Evolutionary conservation across 2,888 invertebrate genomes (phyloP).

Genomic region (Pilophorus perplexus): DNA sequence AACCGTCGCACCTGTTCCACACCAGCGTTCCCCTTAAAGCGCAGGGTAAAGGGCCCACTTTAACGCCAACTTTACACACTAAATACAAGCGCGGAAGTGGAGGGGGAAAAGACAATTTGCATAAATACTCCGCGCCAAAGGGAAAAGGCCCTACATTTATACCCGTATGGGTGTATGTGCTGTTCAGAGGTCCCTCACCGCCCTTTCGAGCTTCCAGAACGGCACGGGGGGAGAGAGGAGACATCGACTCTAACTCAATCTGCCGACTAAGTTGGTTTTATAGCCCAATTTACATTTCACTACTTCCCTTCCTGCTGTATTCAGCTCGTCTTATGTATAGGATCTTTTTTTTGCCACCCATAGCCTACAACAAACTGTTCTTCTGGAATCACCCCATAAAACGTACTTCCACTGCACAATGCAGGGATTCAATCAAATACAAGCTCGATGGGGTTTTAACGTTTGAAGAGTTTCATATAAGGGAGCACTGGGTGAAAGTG

Average conservation of each 20-base stretch:
- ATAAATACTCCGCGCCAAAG: slow-evolving; percentile 36
- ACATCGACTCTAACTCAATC: slow-evolving; percentile 36
- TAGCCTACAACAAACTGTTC: slow-evolving; percentile 17
- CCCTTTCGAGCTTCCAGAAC: not conserved
- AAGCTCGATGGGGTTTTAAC: too few relatives aligned
- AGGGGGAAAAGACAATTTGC: slow-evolving; percentile 38
- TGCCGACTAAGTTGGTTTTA: slow-evolving; percentile 26
- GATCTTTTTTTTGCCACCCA: not conserved
- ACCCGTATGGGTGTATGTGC: slow-evolving; percentile 6
- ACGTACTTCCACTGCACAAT: too few relatives aligned
- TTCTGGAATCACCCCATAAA: slow-evolving; percentile 13
- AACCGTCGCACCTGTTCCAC: slow-evolving; percentile 38
- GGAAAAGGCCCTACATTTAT: slow-evolving; percentile 38
- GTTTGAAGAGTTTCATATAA: too few relatives aligned
- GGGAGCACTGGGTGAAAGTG: too few relatives aligned
- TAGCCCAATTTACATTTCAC: slow-evolving; percentile 34
- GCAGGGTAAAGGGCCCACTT: slow-evolving; percentile 27
- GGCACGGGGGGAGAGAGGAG: slow-evolving; percentile 1
- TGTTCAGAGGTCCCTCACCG: not conserved
- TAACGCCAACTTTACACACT: slow-evolving; percentile 36
- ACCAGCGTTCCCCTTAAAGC: too few relatives aligned
- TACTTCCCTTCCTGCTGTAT: slow-evolving; percentile 14
- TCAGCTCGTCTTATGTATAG: slow-evolving; percentile 5
- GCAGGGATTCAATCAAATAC: too few relatives aligned
- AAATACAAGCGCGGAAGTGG: slow-evolving; percentile 35